Percentiles rank a stretch among this genome's conserved stretches.
phyloP scores from a whole-genome alignment of 2,888 invertebrate genomes.

The Catonia carolina region DNA sequence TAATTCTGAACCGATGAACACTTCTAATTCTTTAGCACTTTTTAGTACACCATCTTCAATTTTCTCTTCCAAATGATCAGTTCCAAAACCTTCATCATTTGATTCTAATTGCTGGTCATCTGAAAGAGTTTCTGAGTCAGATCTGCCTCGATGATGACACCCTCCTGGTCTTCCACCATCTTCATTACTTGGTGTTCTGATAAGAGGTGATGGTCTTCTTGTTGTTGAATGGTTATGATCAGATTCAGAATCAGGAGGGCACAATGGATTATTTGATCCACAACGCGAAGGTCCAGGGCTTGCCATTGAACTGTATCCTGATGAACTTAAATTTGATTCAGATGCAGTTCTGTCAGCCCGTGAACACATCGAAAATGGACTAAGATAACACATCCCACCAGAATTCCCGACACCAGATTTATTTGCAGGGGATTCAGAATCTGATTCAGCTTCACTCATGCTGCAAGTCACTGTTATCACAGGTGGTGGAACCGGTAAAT shows the following conservation, averaged over 20 bases:
- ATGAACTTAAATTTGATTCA: constrained; percentile 75
- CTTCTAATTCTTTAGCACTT: constrained; percentile 57
- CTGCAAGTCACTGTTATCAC: constrained; percentile 68
- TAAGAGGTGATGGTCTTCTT: constrained; percentile 53
- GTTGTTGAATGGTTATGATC: constrained; percentile 38
- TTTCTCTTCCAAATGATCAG: constrained; percentile 61
- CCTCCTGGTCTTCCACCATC: constrained; percentile 43
- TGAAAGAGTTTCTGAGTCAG: constrained; percentile 67
- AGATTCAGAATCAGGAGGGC: constrained; percentile 68
- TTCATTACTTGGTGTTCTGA: constrained; percentile 51
- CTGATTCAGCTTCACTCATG: constrained; percentile 67
- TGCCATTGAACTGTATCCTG: constrained; percentile 79
- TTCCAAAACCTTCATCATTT: constrained; percentile 71
- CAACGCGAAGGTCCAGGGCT: constrained; percentile 76
- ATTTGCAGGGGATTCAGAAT: constrained; percentile 53
- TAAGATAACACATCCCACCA: constrained; percentile 62
- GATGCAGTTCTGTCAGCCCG: constrained; percentile 69
- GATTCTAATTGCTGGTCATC: constrained; percentile 65
- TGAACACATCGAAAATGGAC: constrained; percentile 68
- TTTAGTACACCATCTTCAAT: constrained; percentile 64
- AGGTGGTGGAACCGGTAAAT: constrained; percentile 58
- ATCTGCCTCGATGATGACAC: constrained; percentile 52
- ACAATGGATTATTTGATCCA: constrained; percentile 72
- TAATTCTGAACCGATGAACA: constrained; percentile 44
- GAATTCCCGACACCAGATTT: constrained; percentile 37